Evolutionary conservation across 2,113 vertebrate species (phyloP).

Genomic region (Chloroceryle aenea): DNA sequence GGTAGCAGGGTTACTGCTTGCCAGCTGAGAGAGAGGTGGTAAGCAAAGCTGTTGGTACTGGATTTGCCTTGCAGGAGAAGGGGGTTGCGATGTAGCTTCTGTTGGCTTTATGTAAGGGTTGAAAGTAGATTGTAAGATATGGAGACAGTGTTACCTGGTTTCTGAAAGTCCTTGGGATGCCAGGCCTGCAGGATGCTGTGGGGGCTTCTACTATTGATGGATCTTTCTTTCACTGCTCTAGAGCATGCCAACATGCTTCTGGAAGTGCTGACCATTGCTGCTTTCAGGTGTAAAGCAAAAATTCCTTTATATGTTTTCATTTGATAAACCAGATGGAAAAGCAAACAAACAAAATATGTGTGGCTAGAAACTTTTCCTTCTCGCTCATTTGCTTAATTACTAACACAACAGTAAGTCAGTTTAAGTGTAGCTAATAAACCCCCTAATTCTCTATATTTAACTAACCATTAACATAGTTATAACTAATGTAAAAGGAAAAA

Average conservation of each 20-base stretch:
- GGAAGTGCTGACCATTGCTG: not conserved
- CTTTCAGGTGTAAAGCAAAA: not conserved
- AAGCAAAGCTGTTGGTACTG: accelerated
- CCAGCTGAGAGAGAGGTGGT: not conserved
- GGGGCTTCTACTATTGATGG: not conserved
- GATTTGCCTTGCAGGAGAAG: not conserved
- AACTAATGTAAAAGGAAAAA: not conserved
- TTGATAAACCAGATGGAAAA: not conserved
- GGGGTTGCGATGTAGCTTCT: not conserved
- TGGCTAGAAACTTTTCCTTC: not conserved
- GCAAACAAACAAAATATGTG: not conserved
- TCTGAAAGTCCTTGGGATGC: not conserved
- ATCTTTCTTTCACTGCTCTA: not conserved
- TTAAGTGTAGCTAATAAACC: not conserved
- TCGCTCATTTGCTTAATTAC: not conserved
- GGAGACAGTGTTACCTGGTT: not conserved
- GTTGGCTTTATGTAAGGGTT: not conserved
- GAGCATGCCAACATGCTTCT: not conserved
- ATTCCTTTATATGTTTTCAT: not conserved
- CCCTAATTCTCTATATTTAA: not conserved
- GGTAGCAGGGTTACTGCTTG: not conserved
- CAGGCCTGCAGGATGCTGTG: not conserved
- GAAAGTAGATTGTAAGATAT: not conserved
- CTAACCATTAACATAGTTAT: not conserved
- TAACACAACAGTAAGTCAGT: not conserved